Conservation (phyloP, 2,797 vertebrate genomes). For the Cygnus olor region DNA sequence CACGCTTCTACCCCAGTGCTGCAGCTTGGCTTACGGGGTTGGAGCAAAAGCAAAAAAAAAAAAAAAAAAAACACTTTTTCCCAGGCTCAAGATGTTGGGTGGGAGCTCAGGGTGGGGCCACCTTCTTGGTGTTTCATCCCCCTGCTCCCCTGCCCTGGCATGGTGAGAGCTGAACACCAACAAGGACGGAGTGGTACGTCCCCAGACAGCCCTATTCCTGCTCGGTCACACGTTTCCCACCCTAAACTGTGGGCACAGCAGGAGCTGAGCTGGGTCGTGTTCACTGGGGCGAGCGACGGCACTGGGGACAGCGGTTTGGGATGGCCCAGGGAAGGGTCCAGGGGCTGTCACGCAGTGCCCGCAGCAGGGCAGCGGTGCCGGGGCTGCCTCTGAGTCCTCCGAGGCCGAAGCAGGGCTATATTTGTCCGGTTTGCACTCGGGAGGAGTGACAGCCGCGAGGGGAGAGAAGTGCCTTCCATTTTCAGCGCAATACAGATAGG, state of each 20-base stretch:
- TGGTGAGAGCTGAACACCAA: no score
- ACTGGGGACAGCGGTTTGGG: not conserved
- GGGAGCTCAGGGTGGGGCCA: accelerated
- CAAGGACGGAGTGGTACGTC: no score
- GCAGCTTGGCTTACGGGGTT: not conserved
- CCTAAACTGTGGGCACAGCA: not conserved
- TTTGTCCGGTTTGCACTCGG: not conserved
- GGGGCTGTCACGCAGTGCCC: no score
- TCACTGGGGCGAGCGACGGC: not conserved
- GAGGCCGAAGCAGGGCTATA: not conserved
- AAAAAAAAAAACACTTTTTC: not conserved
- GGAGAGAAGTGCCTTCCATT: conserved; percentile 20
- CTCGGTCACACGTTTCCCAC: not conserved
- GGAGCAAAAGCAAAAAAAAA: not conserved
- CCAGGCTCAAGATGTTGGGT: accelerated
- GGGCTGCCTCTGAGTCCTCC: not conserved
- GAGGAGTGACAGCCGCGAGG: not conserved
- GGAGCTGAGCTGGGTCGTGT: not conserved
- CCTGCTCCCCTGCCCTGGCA: no score
- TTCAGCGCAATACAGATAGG: not conserved
- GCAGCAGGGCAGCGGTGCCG: not conserved
- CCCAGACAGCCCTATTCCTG: not conserved
- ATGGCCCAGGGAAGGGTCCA: no score
- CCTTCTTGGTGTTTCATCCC: no score
- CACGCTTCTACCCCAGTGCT: accelerated